phyloP scores from a whole-genome alignment of 2,888 invertebrate species.

The Octonoba sinensis region DNA sequence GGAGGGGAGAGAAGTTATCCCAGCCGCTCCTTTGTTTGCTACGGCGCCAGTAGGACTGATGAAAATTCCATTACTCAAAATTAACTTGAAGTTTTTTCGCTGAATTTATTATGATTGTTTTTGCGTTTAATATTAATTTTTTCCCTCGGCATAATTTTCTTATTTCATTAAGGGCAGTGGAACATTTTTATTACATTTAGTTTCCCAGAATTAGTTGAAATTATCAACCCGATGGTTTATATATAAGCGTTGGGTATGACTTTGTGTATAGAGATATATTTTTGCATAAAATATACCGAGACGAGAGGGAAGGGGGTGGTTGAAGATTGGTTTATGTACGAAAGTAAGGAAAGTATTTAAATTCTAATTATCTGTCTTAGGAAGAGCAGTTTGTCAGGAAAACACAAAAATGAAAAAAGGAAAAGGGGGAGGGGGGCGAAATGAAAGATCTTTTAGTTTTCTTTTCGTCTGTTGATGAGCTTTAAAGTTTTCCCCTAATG shows the following conservation, averaged over 20 bases:
- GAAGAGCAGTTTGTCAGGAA: constrained; percentile 60
- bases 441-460: constrained; percentile 59
- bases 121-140: constrained; percentile 63
- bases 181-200: constrained; percentile 62
- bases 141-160: constrained; percentile 55
- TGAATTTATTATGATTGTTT: constrained; percentile 60
- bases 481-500: constrained; percentile 64
- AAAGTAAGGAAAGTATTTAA: constrained; percentile 61
- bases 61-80: constrained; percentile 64
- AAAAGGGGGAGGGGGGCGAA: constrained; percentile 22
- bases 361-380: constrained; percentile 61
- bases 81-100: constrained; percentile 52
- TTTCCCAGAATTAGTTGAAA: constrained; percentile 57
- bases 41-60: constrained; percentile 38
- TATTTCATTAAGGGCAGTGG: constrained; percentile 55
- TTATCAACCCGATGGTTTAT: constrained; percentile 50
- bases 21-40: constrained; percentile 42
- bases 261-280: constrained; percentile 24
- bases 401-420: constrained; percentile 33
- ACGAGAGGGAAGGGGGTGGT: constrained; percentile 1
- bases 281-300: constrained; percentile 13
- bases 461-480: constrained; percentile 55
- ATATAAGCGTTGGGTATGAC: constrained; percentile 37
- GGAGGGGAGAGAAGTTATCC: too few relatives aligned
- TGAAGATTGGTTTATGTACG: constrained; percentile 30